These are phyloP conservation scores for Cataglyphis albicans DNA, from an alignment of 2,888 invertebrate species.

Conservation along the genomic window DNA sequence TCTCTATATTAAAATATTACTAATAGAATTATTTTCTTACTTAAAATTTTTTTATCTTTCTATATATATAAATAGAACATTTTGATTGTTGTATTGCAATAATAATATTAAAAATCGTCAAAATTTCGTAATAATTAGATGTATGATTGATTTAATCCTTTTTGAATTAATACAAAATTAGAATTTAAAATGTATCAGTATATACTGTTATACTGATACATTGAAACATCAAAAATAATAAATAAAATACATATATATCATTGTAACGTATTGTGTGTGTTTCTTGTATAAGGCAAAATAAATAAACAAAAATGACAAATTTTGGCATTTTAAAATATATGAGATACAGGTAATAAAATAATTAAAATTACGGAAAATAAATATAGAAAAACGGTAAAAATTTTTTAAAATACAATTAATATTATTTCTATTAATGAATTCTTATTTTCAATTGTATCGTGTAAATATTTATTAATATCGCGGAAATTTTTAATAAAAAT, in stretches of 20 bases:
- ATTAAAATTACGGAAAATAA: background rate
- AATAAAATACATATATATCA: background rate
- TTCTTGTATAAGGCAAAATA: background rate
- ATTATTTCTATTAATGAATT: background rate
- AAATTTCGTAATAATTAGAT: background rate
- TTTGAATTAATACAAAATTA: background rate
- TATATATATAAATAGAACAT: background rate
- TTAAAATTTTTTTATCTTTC: background rate
- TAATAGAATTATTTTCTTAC: background rate
- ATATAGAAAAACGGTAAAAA: background rate
- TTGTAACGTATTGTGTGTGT: background rate
- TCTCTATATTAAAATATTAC: background rate
- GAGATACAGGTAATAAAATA: background rate
- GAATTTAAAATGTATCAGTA: background rate
- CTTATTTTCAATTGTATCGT: background rate
- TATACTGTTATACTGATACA: background rate
- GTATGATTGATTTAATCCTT: background rate
- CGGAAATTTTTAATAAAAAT: background rate
- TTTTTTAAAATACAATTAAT: background rate
- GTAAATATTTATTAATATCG: background rate
- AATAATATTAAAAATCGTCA: conserved; percentile 3
- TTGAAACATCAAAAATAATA: background rate
- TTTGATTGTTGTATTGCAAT: background rate
- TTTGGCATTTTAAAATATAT: background rate
- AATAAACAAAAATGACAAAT: background rate